Base-by-base conservation (phyloP, 2,888 invertebrate genomes). In the Clepsis dumicolana region DNA sequence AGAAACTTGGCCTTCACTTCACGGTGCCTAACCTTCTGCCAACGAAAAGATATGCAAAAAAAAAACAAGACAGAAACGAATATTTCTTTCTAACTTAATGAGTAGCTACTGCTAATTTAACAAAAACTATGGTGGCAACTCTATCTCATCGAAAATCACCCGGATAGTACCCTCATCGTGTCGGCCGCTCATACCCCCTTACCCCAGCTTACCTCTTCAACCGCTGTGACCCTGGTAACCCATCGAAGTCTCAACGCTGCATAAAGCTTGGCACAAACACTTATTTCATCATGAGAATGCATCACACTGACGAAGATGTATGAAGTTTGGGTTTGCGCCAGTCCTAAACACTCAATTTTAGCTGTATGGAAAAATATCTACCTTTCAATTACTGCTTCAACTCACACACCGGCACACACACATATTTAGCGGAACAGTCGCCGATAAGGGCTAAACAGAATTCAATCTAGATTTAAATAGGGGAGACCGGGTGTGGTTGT, bases 161-260 rank as follows among this genome's bases (percentile, higher is more conserved):
- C 64, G 63, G 67, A 41, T 63, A 63, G 67, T 62, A 18, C 50
- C 63, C 10, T 57, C 68, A 68, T 53, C 68, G 68, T 32, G 68
- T 64, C 63, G 59, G 59, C 61, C 54, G 67, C 52, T 32, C 41
- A 68, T 53, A 41, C 24, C 44, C 59, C 64, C 38, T 44, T 64
- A 41, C 48, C 66, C 66, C 52, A 57, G 62, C 65, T 70, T 70
- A 65, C 24, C 52, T 70, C 63, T 70, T 70, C 70, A 53, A 59
- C 41, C 48, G 53, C 65, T 63, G 66, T 38, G 35, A 29, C 18
- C 62, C 62, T 59, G 70, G 66, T 70, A 70, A 66, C 62, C 29
- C 18, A 24, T 44, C 16, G 35, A 48, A 48, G 18, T 50, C 18
- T 50, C 38, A 18, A 16, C 27, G 24, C n/a, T 52, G 32, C 38